A percentile compares a stretch with the other conserved stretches of the same genome.
phyloP scores from a whole-genome alignment of 2,797 vertebrate species.

The Myoxocephalus aenaeus region DNA sequence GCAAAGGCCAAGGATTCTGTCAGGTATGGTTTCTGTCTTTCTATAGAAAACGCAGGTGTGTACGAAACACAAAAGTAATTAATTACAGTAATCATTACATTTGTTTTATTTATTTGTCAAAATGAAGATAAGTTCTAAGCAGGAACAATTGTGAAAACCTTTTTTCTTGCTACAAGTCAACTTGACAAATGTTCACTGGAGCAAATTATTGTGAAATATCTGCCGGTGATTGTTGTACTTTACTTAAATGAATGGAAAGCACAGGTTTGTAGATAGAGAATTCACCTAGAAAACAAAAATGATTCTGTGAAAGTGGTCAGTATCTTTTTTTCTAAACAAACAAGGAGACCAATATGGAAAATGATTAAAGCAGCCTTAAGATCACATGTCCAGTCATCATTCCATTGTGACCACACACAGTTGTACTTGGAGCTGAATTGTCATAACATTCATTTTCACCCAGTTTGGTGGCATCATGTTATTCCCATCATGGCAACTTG shows the following conservation, averaged over 20 bases:
- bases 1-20: slow-evolving; percentile 51
- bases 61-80: background rate
- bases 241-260: background rate
- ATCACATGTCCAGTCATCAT: background rate
- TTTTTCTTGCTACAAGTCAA: background rate
- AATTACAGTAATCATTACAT: background rate
- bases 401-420: slow-evolving; percentile 17
- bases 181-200: background rate
- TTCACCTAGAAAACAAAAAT: background rate
- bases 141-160: background rate
- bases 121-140: background rate
- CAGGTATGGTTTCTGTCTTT: slow-evolving; percentile 22
- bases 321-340: background rate
- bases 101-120: background rate
- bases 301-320: background rate
- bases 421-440: slow-evolving; percentile 62
- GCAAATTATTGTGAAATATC: background rate
- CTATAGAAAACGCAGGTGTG: background rate
- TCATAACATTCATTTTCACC: background rate
- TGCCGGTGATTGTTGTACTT: background rate
- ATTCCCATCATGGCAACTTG: background rate
- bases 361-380: background rate
- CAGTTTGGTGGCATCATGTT: background rate
- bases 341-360: background rate
- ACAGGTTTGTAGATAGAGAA: background rate